Conservation (phyloP, 1,140 invertebrate genomes). For the Meloidogyne chitwoodi region DNA sequence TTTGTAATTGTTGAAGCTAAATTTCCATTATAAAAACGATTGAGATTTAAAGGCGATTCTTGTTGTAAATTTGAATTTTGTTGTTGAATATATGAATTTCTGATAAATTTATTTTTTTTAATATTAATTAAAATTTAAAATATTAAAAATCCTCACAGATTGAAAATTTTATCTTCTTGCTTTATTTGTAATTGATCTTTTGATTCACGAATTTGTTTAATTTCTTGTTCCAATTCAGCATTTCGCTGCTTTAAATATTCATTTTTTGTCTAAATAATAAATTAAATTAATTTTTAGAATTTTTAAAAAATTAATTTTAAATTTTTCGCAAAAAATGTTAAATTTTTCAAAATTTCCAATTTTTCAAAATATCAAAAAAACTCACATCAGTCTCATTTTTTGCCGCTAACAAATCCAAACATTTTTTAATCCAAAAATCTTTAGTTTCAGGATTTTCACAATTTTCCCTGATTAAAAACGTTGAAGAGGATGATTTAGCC, state of each 20-base stretch:
- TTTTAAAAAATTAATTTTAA: no score
- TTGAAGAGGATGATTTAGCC: neutral
- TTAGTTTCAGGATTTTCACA: neutral
- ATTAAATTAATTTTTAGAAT: no score
- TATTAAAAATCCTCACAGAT: neutral
- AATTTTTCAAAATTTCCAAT: no score
- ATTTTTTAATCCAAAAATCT: neutral
- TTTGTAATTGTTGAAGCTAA: neutral
- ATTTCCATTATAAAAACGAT: neutral
- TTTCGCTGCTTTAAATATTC: neutral
- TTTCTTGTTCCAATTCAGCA: neutral
- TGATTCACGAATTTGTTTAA: neutral
- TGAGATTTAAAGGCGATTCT: neutral
- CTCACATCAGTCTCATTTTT: neutral
- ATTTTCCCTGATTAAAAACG: neutral
- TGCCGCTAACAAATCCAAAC: neutral
- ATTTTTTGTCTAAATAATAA: neutral
- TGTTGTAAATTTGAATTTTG: neutral
- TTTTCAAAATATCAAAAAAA: neutral
- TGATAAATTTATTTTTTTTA: neutral
- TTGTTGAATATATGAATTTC: neutral
- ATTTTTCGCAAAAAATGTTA: no score
- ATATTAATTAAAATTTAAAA: neutral
- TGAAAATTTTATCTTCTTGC: neutral
- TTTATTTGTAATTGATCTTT: neutral